Percentiles rank a stretch among this genome's conserved stretches.
Conservation (phyloP, 53 echinoderm and acorn worm genomes). For the Echinarachnius parma region DNA sequence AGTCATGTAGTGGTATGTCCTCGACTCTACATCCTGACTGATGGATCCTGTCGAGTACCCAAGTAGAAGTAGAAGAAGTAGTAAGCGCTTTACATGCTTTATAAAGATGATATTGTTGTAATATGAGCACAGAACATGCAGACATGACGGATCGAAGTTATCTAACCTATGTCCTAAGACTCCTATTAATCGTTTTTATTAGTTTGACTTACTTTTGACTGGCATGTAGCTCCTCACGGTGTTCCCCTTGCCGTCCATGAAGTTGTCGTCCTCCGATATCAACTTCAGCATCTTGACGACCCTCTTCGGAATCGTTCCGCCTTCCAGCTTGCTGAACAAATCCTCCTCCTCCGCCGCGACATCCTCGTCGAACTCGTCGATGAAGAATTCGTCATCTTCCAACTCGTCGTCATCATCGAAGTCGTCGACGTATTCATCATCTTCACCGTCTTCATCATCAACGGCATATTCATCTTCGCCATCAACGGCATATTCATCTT, state of each 20-base stretch:
- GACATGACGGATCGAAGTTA: too few species aligned
- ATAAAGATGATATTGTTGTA: too few species aligned
- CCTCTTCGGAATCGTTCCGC: constrained; percentile 42
- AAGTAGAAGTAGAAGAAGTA: too few species aligned
- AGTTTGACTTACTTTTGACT: constrained; percentile 58
- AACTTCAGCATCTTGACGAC: constrained; percentile 59
- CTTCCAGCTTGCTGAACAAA: constrained; percentile 34
- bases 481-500: too few species aligned
- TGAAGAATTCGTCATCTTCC: not conserved
- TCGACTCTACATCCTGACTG: too few species aligned
- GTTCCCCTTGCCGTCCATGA: constrained; percentile 54
- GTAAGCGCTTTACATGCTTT: too few species aligned
- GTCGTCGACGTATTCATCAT: not conserved
- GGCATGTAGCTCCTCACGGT: constrained; percentile 61
- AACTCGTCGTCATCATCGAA: not conserved
- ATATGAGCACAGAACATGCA: too few species aligned
- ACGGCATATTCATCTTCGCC: too few species aligned
- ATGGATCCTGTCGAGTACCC: too few species aligned
- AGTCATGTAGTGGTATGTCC: too few species aligned
- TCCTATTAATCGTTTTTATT: too few species aligned
- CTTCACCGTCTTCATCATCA: not conserved
- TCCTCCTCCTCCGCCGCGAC: constrained; percentile 26
- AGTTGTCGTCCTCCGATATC: constrained; percentile 40
- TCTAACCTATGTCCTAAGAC: too few species aligned
- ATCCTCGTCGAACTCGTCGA: constrained; percentile 8